These are phyloP conservation scores for Ophthalmolycus amberensis DNA, from an alignment of 2,113 vertebrate genomes.

Conservation along the genomic window DNA sequence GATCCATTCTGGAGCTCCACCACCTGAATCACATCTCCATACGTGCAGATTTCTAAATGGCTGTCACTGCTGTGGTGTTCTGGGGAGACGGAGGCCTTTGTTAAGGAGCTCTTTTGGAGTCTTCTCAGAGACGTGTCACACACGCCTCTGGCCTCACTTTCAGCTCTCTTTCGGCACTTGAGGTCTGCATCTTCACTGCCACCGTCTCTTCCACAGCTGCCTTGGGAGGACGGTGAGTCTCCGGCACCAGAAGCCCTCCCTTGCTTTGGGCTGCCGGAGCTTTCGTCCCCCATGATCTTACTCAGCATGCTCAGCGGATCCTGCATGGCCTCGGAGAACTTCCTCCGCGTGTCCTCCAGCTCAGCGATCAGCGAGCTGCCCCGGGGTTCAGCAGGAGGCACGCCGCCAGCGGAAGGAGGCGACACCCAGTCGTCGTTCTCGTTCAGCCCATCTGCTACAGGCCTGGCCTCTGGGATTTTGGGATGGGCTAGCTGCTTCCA, in stretches of 20 bases:
- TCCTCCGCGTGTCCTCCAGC: slow-evolving; percentile 85
- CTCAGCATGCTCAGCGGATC: slow-evolving; percentile 87
- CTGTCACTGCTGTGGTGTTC: slow-evolving; percentile 60
- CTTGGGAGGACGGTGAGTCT: slow-evolving; percentile 51
- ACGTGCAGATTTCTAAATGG: slow-evolving; percentile 82
- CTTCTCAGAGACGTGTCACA: slow-evolving; percentile 57
- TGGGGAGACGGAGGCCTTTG: slow-evolving; percentile 42
- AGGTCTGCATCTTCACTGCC: slow-evolving; percentile 36
- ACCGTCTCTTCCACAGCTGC: slow-evolving; percentile 73
- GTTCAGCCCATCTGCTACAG: slow-evolving; percentile 38
- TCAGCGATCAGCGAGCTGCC: slow-evolving; percentile 82
- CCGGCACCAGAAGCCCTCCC: slow-evolving; percentile 33
- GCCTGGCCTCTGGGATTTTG: slow-evolving; percentile 62
- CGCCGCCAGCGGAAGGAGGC: slow-evolving; percentile 66
- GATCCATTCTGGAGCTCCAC: slow-evolving; percentile 75
- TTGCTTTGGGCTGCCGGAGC: slow-evolving; percentile 66
- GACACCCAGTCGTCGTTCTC: slow-evolving; percentile 67
- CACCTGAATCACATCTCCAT: slow-evolving; percentile 84
- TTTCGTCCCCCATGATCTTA: slow-evolving; percentile 88
- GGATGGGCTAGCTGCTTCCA: slow-evolving; percentile 80
- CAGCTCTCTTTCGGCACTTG: slow-evolving; percentile 20
- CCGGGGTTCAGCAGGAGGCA: slow-evolving; percentile 74
- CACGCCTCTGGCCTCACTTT: slow-evolving; percentile 32
- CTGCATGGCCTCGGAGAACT: slow-evolving; percentile 87
- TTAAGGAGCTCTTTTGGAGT: slow-evolving; percentile 37